Conservation (phyloP, 1,140 invertebrate species). For the Drosophila virilis region DNA sequence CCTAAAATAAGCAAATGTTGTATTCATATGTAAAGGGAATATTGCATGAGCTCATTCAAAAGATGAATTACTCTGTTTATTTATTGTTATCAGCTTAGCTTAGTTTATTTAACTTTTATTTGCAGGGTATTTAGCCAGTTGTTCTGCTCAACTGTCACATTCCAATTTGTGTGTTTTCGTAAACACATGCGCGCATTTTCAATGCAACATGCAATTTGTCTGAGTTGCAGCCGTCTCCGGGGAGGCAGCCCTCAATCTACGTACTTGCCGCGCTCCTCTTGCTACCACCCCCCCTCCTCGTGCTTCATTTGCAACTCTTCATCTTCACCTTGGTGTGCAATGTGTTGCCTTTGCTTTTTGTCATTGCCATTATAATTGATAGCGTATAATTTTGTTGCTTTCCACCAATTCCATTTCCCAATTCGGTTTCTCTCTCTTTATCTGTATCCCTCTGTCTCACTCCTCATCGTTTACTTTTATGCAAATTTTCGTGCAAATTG, state of each 20-base stretch:
- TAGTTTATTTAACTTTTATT: no score
- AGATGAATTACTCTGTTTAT: no score
- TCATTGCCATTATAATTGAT: conserved; percentile 83
- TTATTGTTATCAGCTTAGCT: no score
- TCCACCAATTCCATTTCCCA: conserved; percentile 34
- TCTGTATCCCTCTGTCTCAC: conserved; percentile 12
- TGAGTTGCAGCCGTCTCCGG: conserved; percentile 32
- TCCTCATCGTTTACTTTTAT: conserved; percentile 62
- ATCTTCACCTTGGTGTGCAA: conserved; percentile 64
- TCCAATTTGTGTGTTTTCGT: conserved; percentile 24
- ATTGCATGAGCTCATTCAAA: no score
- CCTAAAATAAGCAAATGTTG: no score
- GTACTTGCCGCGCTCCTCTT: not conserved
- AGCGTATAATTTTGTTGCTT: conserved; percentile 74
- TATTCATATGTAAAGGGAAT: no score
- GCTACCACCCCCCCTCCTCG: not conserved
- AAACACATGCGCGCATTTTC: conserved; percentile 60
- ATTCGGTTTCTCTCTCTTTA: conserved; percentile 4
- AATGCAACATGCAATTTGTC: conserved; percentile 63
- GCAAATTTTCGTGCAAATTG: conserved; percentile 82
- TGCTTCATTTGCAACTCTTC: conserved; percentile 38
- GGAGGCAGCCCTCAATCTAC: conserved; percentile 2
- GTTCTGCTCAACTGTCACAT: not conserved
- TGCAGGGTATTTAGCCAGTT: conserved; percentile 20
- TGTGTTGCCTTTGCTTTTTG: conserved; percentile 72